Conservation (phyloP, 2,797 vertebrate species). For the Leptodactylus fallax region DNA sequence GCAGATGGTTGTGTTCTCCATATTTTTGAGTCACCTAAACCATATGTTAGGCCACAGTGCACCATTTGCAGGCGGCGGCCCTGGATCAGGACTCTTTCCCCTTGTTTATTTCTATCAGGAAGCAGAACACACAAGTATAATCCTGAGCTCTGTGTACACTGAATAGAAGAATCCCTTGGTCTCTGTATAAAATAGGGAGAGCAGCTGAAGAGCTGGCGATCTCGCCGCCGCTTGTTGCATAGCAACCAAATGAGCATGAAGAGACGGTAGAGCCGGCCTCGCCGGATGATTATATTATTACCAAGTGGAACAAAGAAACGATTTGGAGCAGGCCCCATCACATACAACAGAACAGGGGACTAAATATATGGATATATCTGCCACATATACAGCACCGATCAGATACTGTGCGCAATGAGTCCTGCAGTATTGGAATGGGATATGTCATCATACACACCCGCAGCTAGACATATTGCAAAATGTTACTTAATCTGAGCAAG, state of each 20-base stretch:
- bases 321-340: slow-evolving; percentile 4
- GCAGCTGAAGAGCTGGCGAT: not conserved
- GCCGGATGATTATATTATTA: slow-evolving; percentile 9
- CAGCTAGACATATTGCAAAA: too few relatives aligned
- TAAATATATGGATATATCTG: too few relatives aligned
- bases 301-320: slow-evolving; percentile 35
- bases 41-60: too few relatives aligned
- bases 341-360: not conserved
- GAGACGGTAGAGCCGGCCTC: not conserved
- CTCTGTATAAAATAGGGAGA: too few relatives aligned
- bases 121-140: not conserved
- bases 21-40: not conserved
- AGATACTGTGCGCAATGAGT: too few relatives aligned
- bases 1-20: too few relatives aligned
- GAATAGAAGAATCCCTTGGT: slow-evolving; percentile 38
- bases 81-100: not conserved
- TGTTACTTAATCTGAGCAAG: too few relatives aligned
- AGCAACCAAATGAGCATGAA: slow-evolving; percentile 43
- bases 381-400: too few relatives aligned
- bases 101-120: not conserved
- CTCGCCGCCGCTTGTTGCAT: slow-evolving; percentile 38
- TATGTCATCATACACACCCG: too few relatives aligned
- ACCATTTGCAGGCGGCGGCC: not conserved
- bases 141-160: not conserved
- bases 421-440: too few relatives aligned